Conservation (phyloP, 1,140 invertebrate genomes). For the Agraylea sexmaculata region DNA sequence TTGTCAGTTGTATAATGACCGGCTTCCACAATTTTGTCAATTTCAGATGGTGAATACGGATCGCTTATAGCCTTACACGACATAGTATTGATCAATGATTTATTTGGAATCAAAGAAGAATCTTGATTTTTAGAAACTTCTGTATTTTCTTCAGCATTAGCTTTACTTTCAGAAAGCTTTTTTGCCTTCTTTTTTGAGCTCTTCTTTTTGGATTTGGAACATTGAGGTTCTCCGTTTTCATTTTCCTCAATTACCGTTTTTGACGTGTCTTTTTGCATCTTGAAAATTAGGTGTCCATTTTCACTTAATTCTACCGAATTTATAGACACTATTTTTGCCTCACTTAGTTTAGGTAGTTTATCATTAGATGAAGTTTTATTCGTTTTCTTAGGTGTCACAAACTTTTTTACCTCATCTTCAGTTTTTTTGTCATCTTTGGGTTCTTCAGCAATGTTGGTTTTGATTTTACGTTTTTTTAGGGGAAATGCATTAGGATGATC, state of each 20-base stretch:
- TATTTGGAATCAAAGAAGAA: too few species aligned
- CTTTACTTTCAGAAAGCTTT: conserved; percentile 2
- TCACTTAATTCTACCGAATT: conserved; percentile 19
- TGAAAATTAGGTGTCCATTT: conserved; percentile 20
- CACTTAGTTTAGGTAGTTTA: background rate
- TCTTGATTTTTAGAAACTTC: conserved; percentile 2
- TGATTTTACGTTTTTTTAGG: conserved; percentile 12
- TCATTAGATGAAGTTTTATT: conserved; percentile 3
- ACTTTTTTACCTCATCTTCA: background rate
- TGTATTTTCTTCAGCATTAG: background rate
- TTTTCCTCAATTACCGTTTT: too few species aligned
- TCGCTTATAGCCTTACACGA: too few species aligned
- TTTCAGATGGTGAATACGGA: too few species aligned
- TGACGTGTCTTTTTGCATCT: conserved; percentile 13
- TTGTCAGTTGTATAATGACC: too few species aligned
- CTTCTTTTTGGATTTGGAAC: background rate
- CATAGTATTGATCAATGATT: too few species aligned
- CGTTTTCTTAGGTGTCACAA: background rate
- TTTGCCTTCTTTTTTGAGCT: background rate
- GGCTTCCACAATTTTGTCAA: too few species aligned
- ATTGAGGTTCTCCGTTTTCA: too few species aligned
- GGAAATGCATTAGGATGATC: conserved; percentile 6
- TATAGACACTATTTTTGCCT: conserved; percentile 11
- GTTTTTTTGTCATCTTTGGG: background rate
- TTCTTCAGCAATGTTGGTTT: background rate